A percentile compares a stretch with the other conserved stretches of the same genome.
Evolutionary conservation across 2,888 invertebrate species (phyloP).

Genomic region (Loripinus fragilis): DNA sequence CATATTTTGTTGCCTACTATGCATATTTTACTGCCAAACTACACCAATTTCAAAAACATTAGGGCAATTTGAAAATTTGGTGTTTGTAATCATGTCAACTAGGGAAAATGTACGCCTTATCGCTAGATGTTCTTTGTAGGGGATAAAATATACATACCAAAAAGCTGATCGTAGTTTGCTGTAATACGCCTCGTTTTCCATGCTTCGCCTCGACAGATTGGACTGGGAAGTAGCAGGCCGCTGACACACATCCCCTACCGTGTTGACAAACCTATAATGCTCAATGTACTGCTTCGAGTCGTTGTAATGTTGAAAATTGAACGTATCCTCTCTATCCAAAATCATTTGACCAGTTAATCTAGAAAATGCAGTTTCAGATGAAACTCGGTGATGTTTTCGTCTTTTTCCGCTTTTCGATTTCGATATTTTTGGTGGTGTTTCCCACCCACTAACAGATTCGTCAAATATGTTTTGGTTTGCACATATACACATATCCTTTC

Average conservation of each 20-base stretch:
- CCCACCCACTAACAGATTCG: conserved; percentile 40
- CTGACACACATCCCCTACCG: conserved; percentile 47
- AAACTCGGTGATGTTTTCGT: conserved; percentile 17
- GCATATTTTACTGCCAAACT: too few species aligned
- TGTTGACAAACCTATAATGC: conserved; percentile 52
- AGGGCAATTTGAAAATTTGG: too few species aligned
- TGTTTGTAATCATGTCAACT: too few species aligned
- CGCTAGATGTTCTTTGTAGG: too few species aligned
- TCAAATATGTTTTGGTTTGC: conserved; percentile 17
- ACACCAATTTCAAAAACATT: too few species aligned
- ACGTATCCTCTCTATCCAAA: conserved; percentile 24
- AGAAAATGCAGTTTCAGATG: conserved; percentile 26
- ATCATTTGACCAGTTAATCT: conserved; percentile 30
- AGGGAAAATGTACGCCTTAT: too few species aligned
- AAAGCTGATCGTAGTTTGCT: conserved; percentile 34
- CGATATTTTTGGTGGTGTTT: conserved; percentile 12
- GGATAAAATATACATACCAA: background rate
- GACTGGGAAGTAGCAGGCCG: conserved; percentile 15
- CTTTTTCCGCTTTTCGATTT: conserved; percentile 35
- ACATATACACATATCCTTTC: conserved; percentile 30
- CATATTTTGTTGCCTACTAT: too few species aligned
- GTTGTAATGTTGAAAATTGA: conserved; percentile 47
- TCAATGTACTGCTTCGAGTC: conserved; percentile 48
- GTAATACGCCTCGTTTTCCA: conserved; percentile 37
- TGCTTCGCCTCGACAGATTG: background rate